phyloP scores from a whole-genome alignment of 2,888 invertebrate species.

The Aspidiotus rigidus region DNA sequence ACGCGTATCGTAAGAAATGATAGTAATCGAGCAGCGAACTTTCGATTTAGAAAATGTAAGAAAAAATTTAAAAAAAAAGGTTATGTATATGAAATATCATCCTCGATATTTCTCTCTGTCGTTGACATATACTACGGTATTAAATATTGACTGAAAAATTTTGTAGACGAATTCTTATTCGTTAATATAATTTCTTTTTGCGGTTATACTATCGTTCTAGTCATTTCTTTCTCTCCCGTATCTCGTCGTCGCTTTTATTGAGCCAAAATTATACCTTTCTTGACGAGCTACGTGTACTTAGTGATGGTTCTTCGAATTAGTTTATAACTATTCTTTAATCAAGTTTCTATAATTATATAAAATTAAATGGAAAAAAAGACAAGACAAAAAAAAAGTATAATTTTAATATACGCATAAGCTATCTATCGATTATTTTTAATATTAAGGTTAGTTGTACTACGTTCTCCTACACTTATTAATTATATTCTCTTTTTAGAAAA shows the following conservation, averaged over 20 bases:
- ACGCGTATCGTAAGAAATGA: too few relatives aligned
- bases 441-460: not conserved
- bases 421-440: not conserved
- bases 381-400: not conserved
- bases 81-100: too few relatives aligned
- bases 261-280: not conserved
- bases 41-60: too few relatives aligned
- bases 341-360: not conserved
- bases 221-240: not conserved
- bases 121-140: too few relatives aligned
- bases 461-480: not conserved
- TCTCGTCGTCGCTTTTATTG: not conserved
- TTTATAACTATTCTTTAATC: not conserved
- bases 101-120: too few relatives aligned
- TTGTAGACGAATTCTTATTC: too few relatives aligned
- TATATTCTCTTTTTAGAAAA: slow-evolving; percentile 1
- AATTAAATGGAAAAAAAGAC: not conserved
- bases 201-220: slow-evolving; percentile 2
- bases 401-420: not conserved
- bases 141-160: too few relatives aligned
- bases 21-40: too few relatives aligned
- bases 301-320: not conserved
- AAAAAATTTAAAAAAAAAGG: too few relatives aligned
- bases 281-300: slow-evolving; percentile 2
- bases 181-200: not conserved